Base-by-base conservation (phyloP, 2,113 vertebrate species). In the Sander vitreus region DNA sequence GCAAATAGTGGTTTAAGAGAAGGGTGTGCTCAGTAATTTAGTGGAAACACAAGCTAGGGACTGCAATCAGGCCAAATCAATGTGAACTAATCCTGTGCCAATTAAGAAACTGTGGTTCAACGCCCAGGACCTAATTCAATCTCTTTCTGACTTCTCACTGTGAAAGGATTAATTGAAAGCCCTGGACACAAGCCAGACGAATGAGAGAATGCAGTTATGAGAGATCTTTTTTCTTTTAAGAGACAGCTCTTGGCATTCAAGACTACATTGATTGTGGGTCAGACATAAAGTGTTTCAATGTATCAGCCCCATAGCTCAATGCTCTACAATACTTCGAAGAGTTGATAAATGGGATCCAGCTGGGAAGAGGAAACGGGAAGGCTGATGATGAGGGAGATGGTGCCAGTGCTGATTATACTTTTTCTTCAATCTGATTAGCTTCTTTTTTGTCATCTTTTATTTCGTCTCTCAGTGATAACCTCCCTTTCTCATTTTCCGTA, bases 31-130 rank as follows among this genome's bases (percentile, higher is more conserved):
- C 76, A 12, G 84, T 91, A 89, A 93, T 93, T 88, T 88, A 93
- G 85, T 69, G 69, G 53, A 72, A 85, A 87, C 79, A 81, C 86
- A 84, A 83, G 76, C 82, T 23, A 11, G 74, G 71, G 83, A 60
- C 74, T 89, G 85, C 77, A 91, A 92, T 94, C 93, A 92, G 83
- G 55, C 65, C 89, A 63, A 91, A 93, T 93, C 91, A 91, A 93
- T 93, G 84, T 78, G 73, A 91, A 92, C 92, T 90, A 92, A 92
- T 92, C 88, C 90, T 59, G 87, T 58, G 70, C 67, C 89, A 93
- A 92, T 93, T 91, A 92, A 88, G 87, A 86, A 90, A 86, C 70
- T 47, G 66, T 60, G 76, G 75, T 89, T 87, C 87, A 79, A 87
- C 75, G 80, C 57, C 60, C 85, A 68, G 67, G 76, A 90, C 60